A percentile compares a stretch with the other conserved stretches of the same genome.
phyloP scores from a whole-genome alignment of 1,140 invertebrate genomes.

The Apis laboriosa region DNA sequence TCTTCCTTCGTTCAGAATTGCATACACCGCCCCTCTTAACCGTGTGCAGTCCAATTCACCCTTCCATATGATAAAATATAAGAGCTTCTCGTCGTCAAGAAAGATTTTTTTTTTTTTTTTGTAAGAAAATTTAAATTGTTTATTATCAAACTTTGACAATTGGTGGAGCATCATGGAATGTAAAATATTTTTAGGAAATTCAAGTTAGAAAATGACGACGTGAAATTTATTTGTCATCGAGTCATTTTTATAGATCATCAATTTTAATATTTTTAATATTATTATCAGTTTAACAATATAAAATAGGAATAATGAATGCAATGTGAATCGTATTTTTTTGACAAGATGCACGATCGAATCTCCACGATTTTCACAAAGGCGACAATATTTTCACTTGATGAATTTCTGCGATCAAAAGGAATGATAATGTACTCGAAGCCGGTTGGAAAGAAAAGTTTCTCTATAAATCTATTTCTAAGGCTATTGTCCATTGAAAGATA shows the following conservation, averaged over 20 bases:
- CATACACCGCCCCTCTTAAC: constrained; percentile 15
- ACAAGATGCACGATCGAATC: background rate
- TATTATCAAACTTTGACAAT: too few relatives aligned
- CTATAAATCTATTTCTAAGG: constrained; percentile 68
- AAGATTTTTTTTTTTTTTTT: background rate
- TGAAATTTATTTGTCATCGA: too few relatives aligned
- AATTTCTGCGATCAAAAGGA: constrained; percentile 26
- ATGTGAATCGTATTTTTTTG: background rate
- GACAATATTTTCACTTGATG: constrained; percentile 18
- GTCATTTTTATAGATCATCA: too few relatives aligned
- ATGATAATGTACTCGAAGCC: constrained; percentile 30
- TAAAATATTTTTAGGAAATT: too few relatives aligned
- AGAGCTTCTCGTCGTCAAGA: background rate
- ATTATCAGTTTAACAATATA: too few relatives aligned
- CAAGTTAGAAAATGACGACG: too few relatives aligned
- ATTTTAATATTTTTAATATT: too few relatives aligned
- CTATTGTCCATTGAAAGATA: constrained; percentile 61
- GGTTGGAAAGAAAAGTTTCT: constrained; percentile 66
- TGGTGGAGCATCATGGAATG: too few relatives aligned
- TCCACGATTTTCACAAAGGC: background rate
- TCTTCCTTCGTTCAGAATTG: constrained; percentile 34
- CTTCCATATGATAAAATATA: constrained; percentile 12
- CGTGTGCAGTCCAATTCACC: background rate
- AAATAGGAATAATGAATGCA: too few relatives aligned
- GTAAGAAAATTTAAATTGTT: too few relatives aligned